Evolutionary conservation across 2,113 vertebrate species (phyloP), one percentile per base, ranked within the genome.

Genomic region (Calidris pygmaea): DNA sequence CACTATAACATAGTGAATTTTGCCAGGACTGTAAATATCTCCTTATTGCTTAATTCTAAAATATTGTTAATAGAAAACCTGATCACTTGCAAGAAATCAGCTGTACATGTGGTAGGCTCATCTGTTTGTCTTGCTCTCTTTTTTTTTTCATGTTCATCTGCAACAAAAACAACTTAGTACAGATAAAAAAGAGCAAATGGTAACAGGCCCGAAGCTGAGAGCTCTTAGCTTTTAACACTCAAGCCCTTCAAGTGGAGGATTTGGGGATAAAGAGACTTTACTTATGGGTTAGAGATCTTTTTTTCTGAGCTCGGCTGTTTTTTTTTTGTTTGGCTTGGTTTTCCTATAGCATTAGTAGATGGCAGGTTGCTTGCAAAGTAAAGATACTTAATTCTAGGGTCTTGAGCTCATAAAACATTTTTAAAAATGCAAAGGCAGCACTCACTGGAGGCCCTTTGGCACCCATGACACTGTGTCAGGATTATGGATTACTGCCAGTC

Each of bases 401-500:
- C 80, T 87, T 60, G 66, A 89, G 90, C 80, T 96, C 63, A 76
- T 79, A 60, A 79, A 85, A 86, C 67, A 79, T 77, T 91, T 95
- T 89, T 48, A 50, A 85, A 96, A 94, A 94, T 85, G 92, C 96
- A 85, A 65, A 89, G 95, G 75, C 96, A 96, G 74, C 95, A 77
- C 37, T 96, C 91, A 92, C 47, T 53, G 45, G 87, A 94, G 87
- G 92, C 92, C 76, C 21, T 80, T 84, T 90, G 94, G 95, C 94
- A 73, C 67, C 32, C 60, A 50, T 47, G 90, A 60, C 87, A 83
- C 86, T n/a, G 90, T 93, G 89, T 89, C 86, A 83, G 97, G 95
- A 91, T 95, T 96, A 88, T 80, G 96, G 96, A 88, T 97, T 95
- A 79, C 79, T 80, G 93, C 90, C 95, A 93, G 74, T 93, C 7